phyloP scores from a whole-genome alignment of 2,888 invertebrate species.

The Nasonovia ribisnigri region DNA sequence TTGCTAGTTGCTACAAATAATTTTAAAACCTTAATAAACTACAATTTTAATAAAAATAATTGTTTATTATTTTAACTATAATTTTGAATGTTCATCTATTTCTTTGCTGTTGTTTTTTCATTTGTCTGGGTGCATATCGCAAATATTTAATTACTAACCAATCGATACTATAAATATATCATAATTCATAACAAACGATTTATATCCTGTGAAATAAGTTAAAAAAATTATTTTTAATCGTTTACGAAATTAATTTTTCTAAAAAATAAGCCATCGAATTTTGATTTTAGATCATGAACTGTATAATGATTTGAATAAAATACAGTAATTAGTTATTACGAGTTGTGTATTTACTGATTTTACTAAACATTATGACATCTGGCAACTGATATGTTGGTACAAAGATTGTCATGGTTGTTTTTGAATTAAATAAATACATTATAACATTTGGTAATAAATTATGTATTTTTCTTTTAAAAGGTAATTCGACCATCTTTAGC shows the following conservation, averaged over 20 bases:
- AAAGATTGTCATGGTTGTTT: not conserved
- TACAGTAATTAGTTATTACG: not conserved
- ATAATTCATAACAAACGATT: not conserved
- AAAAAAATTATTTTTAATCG: not conserved
- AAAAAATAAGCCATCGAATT: not conserved
- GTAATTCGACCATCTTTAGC: not conserved
- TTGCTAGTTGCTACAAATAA: no score
- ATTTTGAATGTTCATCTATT: no score
- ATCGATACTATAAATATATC: not conserved
- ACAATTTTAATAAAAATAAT: no score
- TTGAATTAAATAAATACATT: not conserved
- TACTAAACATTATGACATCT: not conserved
- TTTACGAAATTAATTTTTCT: not conserved
- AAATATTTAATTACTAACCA: not conserved
- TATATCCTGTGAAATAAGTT: not conserved
- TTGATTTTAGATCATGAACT: no score
- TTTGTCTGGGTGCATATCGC: no score
- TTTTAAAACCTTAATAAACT: no score
- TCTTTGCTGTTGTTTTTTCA: no score
- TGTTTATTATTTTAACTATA: no score
- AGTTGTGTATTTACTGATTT: not conserved
- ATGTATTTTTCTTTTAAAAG: not conserved
- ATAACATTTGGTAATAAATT: not conserved
- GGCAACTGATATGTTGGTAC: not conserved
- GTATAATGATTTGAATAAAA: not conserved